Evolutionary conservation across 30 jellyfish, hydroid and myxozoan species (phyloP), one percentile per base, ranked within the genome.

Genomic region (Aurelia coerulea): DNA sequence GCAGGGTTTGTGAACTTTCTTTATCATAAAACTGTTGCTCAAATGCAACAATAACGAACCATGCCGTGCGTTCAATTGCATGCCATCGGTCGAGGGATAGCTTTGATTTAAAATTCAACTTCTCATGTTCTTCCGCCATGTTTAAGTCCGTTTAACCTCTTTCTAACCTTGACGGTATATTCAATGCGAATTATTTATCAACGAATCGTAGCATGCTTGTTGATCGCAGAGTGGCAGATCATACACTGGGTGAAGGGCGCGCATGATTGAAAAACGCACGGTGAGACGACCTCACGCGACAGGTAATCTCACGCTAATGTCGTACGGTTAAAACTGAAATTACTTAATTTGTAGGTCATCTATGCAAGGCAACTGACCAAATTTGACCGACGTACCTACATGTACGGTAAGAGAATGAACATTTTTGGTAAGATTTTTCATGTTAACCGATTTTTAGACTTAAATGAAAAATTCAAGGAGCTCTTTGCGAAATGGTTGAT

Each of bases 261-360:
- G 80, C 89, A 79, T 79, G 89, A 19, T 23, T n/a, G 19, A 10
- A 31, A 19, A 65, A 50, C 62, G 66, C 88, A 32, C 88, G 76
- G 78, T 65, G 88, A 75, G 65, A 0, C 88, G 34, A 35, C 35
- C 88, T 78, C 89, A 79, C 89, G 89, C 89, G 88, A 78, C 74
- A 54, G 35, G 78, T 65, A 31, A 59, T 32, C 89, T 79, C 78
- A 78, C 88, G 78, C 88, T 79, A 79, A 46, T 18, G 16, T 18
- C 80, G 62, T 79, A 79, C 73, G 89, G 62, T 42, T 18, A 54
- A 16, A 46, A 13, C 35, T 60, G 70, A 60, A 3, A 60, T 46
- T 5, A 46, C 56, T 46, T 46, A 46, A 46, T 46, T 46, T 8
- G 56, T 46, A 46, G 56, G 56, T 46, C 56, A 46, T 46, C 15